A percentile compares a stretch with the other conserved stretches of the same genome.
Evolutionary conservation across 2,888 invertebrate genomes (phyloP).

Genomic region (Aquatica leii): DNA sequence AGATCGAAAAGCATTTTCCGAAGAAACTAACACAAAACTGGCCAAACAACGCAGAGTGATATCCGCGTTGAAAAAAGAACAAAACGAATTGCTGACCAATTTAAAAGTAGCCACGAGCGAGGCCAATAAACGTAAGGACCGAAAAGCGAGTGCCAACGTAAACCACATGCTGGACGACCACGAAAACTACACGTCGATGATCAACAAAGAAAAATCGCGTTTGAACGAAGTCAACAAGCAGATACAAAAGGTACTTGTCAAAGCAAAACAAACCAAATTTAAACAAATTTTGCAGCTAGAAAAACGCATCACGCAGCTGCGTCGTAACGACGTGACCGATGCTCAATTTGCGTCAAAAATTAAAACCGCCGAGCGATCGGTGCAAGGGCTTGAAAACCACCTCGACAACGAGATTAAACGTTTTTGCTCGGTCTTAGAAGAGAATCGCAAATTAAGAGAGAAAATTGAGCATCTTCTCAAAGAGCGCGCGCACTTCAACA

Average conservation of each 20-base stretch:
- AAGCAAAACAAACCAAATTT: neutral
- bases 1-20: slow-evolving; percentile 74
- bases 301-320: slow-evolving; percentile 58
- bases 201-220: slow-evolving; percentile 19
- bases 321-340: slow-evolving; percentile 62
- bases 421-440: slow-evolving; percentile 77
- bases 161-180: slow-evolving; percentile 22
- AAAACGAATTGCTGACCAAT: slow-evolving; percentile 69
- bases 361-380: slow-evolving; percentile 63
- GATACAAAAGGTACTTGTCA: slow-evolving; percentile 26
- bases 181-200: slow-evolving; percentile 15
- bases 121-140: slow-evolving; percentile 66
- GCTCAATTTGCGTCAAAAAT: slow-evolving; percentile 62
- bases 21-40: slow-evolving; percentile 73
- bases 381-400: slow-evolving; percentile 76
- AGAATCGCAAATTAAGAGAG: slow-evolving; percentile 76
- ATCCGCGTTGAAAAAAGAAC: slow-evolving; percentile 67
- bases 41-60: slow-evolving; percentile 72
- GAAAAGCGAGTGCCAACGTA: slow-evolving; percentile 60
- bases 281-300: slow-evolving; percentile 53
- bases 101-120: slow-evolving; percentile 69
- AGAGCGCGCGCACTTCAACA: slow-evolving; percentile 85
- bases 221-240: slow-evolving; percentile 27
- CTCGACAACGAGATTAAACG: slow-evolving; percentile 79
- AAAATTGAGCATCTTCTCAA: slow-evolving; percentile 84